These are phyloP conservation scores for Astropecten irregularis DNA, from an alignment of 53 echinoderm and acorn worm species.

Conservation along the genomic window DNA sequence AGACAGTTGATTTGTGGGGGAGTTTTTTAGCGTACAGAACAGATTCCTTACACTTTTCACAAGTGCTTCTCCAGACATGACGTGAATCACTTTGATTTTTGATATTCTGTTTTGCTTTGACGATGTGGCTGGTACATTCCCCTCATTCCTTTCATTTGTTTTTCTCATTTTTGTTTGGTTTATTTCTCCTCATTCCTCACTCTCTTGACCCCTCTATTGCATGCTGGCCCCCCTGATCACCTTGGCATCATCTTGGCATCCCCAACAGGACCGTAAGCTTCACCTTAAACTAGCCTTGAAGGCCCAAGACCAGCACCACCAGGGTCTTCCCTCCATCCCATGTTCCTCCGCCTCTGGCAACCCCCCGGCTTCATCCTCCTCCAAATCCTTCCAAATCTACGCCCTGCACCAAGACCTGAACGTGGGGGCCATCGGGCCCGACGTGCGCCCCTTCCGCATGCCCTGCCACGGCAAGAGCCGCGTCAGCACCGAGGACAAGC, in stretches of 20 bases:
- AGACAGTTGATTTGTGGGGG: too few relatives aligned
- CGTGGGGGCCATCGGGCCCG: conserved; percentile 28
- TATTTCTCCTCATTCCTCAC: background rate
- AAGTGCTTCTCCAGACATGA: background rate
- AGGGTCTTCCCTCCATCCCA: conserved; percentile 8
- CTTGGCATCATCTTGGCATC: background rate
- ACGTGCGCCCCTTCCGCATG: conserved; percentile 67
- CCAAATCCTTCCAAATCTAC: conserved; percentile 28
- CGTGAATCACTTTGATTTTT: background rate
- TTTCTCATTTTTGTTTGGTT: too few relatives aligned
- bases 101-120: too few relatives aligned
- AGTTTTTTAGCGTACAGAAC: too few relatives aligned
- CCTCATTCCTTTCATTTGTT: background rate
- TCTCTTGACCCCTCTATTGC: conserved; percentile 11
- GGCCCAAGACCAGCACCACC: conserved; percentile 46
- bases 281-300: conserved; percentile 65
- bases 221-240: conserved; percentile 12
- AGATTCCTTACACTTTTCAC: too few relatives aligned
- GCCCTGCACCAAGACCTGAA: conserved; percentile 49
- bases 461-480: conserved; percentile 62
- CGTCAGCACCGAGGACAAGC: conserved; percentile 41
- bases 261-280: conserved; percentile 63
- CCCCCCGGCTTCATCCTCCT: background rate
- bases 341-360: background rate
- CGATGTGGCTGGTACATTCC: background rate